These are phyloP conservation scores for Austrofundulus limnaeus DNA, from an alignment of 2,113 vertebrate species.

Conservation along the genomic window DNA sequence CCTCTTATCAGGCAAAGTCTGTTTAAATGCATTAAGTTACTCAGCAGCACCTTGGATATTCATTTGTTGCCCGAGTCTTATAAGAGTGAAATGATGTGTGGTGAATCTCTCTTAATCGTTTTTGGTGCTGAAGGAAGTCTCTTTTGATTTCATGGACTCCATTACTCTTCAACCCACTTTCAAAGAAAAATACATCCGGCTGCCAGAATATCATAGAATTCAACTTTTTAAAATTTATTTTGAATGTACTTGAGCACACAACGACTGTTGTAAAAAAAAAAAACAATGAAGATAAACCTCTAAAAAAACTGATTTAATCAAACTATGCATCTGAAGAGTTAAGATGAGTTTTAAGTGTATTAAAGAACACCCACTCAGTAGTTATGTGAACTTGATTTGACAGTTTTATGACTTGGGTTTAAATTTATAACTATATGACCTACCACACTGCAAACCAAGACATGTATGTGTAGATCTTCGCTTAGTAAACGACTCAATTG, in stretches of 20 bases:
- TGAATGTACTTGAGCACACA: conserved; percentile 16
- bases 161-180: conserved; percentile 69
- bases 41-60: conserved; percentile 46
- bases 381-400: conserved; percentile 33
- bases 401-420: conserved; percentile 44
- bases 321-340: conserved; percentile 13
- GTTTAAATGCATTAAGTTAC: conserved; percentile 64
- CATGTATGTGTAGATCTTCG: conserved; percentile 20
- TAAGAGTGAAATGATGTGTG: conserved; percentile 71
- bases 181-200: conserved; percentile 56
- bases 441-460: conserved; percentile 20
- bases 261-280: not conserved
- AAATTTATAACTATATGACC: conserved; percentile 46
- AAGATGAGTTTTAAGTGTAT: conserved; percentile 14
- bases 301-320: not conserved
- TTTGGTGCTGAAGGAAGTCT: conserved; percentile 45
- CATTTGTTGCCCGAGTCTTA: conserved; percentile 29
- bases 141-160: conserved; percentile 70
- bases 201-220: conserved; percentile 34
- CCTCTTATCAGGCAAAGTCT: conserved; percentile 44
- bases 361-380: conserved; percentile 1
- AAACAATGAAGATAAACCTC: not conserved
- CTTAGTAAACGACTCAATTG: conserved; percentile 22
- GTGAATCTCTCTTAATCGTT: conserved; percentile 61
- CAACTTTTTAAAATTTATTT: conserved; percentile 4